Conservation (phyloP, 2,113 vertebrate genomes). For the Nerophis ophidion region DNA sequence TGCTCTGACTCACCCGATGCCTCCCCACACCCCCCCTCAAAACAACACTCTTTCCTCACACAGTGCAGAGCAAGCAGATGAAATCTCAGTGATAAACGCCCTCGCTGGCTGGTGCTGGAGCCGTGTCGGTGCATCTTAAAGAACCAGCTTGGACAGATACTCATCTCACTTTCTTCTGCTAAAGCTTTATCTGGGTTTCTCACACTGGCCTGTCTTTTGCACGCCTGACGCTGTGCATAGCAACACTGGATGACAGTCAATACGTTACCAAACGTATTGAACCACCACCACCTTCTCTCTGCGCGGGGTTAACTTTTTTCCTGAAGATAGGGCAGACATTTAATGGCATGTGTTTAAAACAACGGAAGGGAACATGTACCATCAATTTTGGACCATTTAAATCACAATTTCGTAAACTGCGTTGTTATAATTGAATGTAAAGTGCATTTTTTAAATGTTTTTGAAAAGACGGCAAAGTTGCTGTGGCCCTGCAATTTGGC, state of each 20-base stretch:
- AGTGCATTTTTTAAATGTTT: too few species aligned
- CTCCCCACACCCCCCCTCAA: not conserved
- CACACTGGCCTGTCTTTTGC: constrained; percentile 6
- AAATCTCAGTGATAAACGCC: constrained; percentile 51
- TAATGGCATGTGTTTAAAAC: not conserved
- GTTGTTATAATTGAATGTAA: too few species aligned
- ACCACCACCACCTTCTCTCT: not conserved
- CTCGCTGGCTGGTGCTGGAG: constrained; percentile 43
- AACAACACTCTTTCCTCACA: constrained; percentile 22
- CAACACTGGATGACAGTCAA: constrained; percentile 10
- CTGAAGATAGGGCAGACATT: not conserved
- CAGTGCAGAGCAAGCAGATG: constrained; percentile 37
- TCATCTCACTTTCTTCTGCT: constrained; percentile 36
- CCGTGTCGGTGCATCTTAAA: constrained; percentile 39
- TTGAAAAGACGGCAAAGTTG: too few species aligned
- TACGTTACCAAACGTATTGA: constrained; percentile 3
- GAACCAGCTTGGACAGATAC: constrained; percentile 39
- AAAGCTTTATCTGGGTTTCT: constrained; percentile 26
- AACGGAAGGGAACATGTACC: too few species aligned
- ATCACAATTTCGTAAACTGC: too few species aligned
- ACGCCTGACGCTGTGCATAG: constrained; percentile 8
- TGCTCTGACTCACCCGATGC: constrained; percentile 16
- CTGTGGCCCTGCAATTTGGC: too few species aligned
- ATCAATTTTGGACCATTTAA: too few species aligned
- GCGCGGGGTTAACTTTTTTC: not conserved